Percentiles rank a stretch among this genome's conserved stretches.
phyloP scores from a whole-genome alignment of 2,797 vertebrate genomes.

The Danio albolineatus region DNA sequence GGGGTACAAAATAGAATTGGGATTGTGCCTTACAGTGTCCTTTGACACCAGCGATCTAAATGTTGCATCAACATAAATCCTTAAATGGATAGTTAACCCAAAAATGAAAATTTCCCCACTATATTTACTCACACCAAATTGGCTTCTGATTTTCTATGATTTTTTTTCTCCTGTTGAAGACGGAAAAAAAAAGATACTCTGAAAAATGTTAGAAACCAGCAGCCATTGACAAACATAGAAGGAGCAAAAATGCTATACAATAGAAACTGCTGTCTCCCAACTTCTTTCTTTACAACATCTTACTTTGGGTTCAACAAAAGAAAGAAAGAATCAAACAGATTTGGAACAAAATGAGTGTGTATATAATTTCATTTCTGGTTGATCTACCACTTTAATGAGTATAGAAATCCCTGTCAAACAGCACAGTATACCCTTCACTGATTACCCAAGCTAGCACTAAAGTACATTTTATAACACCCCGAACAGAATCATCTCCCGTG shows the following conservation, averaged over 20 bases:
- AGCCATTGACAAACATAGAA: too few species aligned
- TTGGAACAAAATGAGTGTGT: not conserved
- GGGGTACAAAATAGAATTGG: too few species aligned
- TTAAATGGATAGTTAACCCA: not conserved
- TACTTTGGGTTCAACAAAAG: too few species aligned
- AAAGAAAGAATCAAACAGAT: not conserved
- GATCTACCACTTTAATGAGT: not conserved
- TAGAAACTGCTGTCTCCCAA: too few species aligned
- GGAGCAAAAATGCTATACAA: not conserved
- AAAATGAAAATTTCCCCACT: not conserved
- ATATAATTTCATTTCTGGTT: not conserved
- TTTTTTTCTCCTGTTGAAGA: not conserved
- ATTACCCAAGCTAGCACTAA: not conserved
- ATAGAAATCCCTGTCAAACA: not conserved
- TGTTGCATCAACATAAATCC: too few species aligned
- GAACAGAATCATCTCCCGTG: not conserved
- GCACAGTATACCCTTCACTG: not conserved
- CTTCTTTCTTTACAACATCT: too few species aligned
- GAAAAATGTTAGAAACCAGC: not conserved
- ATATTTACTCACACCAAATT: not conserved
- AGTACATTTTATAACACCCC: not conserved
- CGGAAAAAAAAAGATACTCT: not conserved
- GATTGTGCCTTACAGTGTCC: too few species aligned
- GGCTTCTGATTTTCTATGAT: too few species aligned
- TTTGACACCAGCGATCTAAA: too few species aligned